Evolutionary conservation across 2,888 invertebrate genomes (phyloP).

Genomic region (Parochlus steinenii): DNA sequence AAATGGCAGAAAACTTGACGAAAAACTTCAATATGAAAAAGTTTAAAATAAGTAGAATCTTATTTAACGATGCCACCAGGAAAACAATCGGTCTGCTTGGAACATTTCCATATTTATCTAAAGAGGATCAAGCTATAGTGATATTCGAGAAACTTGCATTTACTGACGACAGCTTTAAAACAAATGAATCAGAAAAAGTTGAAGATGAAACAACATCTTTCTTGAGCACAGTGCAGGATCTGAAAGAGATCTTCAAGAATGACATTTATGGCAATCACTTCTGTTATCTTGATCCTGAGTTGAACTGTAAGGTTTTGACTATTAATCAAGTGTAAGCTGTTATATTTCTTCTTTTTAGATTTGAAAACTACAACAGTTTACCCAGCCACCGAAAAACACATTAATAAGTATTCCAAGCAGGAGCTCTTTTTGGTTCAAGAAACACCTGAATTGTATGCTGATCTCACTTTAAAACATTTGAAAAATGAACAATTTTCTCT

Average conservation of each 20-base stretch:
- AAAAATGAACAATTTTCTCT: constrained; percentile 56
- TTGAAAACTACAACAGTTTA: constrained; percentile 79
- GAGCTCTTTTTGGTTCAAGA: constrained; percentile 63
- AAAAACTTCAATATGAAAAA: constrained; percentile 36
- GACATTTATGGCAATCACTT: constrained; percentile 74
- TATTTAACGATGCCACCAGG: constrained; percentile 53
- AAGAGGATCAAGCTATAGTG: constrained; percentile 47
- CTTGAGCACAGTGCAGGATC: constrained; percentile 36
- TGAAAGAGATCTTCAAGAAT: constrained; percentile 54
- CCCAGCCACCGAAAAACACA: constrained; percentile 86
- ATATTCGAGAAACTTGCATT: constrained; percentile 72
- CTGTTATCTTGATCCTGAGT: constrained; percentile 41
- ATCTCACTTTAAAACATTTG: constrained; percentile 62
- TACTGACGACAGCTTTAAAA: constrained; percentile 41
- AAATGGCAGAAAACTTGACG: too few species aligned
- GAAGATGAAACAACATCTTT: constrained; percentile 38
- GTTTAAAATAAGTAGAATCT: constrained; percentile 47
- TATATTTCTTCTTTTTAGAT: constrained; percentile 35
- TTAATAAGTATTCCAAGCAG: constrained; percentile 68
- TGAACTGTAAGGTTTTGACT: constrained; percentile 40
- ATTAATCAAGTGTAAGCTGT: constrained; percentile 1
- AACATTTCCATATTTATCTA: constrained; percentile 35
- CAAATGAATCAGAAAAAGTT: constrained; percentile 21
- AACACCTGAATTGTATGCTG: constrained; percentile 64
- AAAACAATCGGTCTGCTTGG: constrained; percentile 59